Evolutionary conservation across 2,888 invertebrate genomes (phyloP).

Genomic region (Dryocosmus kuriphilus): DNA sequence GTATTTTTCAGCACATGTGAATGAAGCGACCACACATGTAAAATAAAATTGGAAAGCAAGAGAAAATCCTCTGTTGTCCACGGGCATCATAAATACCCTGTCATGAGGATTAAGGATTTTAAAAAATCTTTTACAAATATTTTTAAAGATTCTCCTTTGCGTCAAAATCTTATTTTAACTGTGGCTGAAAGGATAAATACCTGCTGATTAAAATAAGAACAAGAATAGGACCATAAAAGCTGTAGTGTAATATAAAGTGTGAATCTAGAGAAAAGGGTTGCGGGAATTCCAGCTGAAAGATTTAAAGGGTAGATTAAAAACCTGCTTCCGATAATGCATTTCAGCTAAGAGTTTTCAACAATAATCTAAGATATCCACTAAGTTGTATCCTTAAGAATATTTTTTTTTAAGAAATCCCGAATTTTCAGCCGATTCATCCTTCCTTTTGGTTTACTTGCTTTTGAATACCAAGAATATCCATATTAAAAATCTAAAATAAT

Average conservation of each 20-base stretch:
- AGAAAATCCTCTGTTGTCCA: background rate
- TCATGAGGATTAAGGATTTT: too few species aligned
- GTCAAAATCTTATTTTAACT: background rate
- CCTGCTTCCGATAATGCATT: conserved; percentile 7
- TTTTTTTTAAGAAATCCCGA: too few species aligned
- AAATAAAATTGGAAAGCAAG: background rate
- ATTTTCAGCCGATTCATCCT: too few species aligned
- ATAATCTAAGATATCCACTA: background rate
- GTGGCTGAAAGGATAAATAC: background rate
- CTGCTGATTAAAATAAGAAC: background rate
- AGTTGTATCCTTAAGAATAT: too few species aligned
- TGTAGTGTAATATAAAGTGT: background rate
- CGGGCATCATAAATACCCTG: too few species aligned
- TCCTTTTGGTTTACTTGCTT: too few species aligned
- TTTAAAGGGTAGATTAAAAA: background rate
- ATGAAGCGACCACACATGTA: background rate
- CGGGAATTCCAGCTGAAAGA: background rate
- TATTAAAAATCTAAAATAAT: too few species aligned
- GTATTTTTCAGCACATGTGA: background rate
- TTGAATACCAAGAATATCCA: too few species aligned
- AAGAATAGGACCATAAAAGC: background rate
- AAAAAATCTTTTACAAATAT: too few species aligned
- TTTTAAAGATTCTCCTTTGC: too few species aligned
- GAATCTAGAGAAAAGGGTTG: conserved; percentile 1
- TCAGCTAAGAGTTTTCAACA: background rate